These are phyloP conservation scores for Clarias macrocephalus DNA, from an alignment of 2,113 vertebrate species.

Conservation along the genomic window DNA sequence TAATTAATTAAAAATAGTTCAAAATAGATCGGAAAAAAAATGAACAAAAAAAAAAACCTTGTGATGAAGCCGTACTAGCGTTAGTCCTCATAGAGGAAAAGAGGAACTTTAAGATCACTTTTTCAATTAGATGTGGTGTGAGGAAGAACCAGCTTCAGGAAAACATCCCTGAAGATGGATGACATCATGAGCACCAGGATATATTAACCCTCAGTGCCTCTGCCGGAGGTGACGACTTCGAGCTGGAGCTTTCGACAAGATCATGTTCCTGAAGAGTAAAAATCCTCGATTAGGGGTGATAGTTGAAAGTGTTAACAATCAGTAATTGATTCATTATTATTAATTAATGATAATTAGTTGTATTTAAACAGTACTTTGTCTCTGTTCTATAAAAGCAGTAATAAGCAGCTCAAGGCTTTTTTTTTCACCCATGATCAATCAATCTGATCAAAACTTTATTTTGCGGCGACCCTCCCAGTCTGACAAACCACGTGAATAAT, in stretches of 20 bases:
- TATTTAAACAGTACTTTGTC: background rate
- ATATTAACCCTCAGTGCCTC: background rate
- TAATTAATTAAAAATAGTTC: background rate
- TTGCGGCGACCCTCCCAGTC: background rate
- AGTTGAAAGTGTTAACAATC: no score
- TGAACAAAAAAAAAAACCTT: no score
- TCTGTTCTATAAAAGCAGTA: background rate
- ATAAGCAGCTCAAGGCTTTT: background rate
- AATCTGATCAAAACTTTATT: background rate
- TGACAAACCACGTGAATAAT: background rate
- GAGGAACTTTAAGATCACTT: background rate
- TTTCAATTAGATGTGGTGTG: background rate
- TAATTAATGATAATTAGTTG: no score
- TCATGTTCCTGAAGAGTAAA: no score
- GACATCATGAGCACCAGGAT: background rate
- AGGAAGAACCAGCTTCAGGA: background rate
- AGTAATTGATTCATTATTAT: no score
- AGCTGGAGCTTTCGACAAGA: no score
- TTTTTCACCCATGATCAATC: background rate
- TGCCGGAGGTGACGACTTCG: background rate
- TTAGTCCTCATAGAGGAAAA: background rate
- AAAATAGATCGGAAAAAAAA: background rate
- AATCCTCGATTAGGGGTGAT: no score
- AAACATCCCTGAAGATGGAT: background rate
- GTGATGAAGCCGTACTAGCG: background rate